phyloP scores from a whole-genome alignment of 2,888 invertebrate genomes.

The Agrenia bidenticulata region DNA sequence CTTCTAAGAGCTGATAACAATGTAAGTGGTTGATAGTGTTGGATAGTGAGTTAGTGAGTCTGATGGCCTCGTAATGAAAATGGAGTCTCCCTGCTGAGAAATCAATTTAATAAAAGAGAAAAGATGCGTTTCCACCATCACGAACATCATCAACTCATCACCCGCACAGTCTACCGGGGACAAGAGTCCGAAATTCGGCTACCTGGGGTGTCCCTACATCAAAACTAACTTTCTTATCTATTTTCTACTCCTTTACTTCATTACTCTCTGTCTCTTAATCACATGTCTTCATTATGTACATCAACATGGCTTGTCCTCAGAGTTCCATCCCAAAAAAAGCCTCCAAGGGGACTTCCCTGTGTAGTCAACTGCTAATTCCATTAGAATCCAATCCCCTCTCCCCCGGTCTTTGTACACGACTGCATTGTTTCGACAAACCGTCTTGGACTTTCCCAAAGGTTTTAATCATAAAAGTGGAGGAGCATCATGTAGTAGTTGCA shows the following conservation, averaged over 20 bases:
- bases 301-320: too few relatives aligned
- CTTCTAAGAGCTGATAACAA: not conserved
- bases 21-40: not conserved
- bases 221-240: too few relatives aligned
- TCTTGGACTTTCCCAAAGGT: not conserved
- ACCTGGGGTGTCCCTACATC: too few relatives aligned
- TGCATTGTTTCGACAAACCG: not conserved
- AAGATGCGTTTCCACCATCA: conserved; percentile 28
- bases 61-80: conserved; percentile 9
- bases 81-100: conserved; percentile 33
- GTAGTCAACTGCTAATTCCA: not conserved
- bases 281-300: too few relatives aligned
- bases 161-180: too few relatives aligned
- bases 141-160: conserved; percentile 23
- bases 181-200: too few relatives aligned
- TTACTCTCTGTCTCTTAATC: not conserved
- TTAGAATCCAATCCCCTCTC: not conserved
- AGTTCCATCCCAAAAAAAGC: too few relatives aligned
- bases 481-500: too few relatives aligned
- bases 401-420: not conserved
- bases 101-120: conserved; percentile 39
- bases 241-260: not conserved
- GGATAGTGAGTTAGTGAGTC: not conserved
- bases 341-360: too few relatives aligned
- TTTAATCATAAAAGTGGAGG: not conserved